These are phyloP conservation scores for Ctena decussata DNA, from an alignment of 2,888 invertebrate species.

Conservation along the genomic window DNA sequence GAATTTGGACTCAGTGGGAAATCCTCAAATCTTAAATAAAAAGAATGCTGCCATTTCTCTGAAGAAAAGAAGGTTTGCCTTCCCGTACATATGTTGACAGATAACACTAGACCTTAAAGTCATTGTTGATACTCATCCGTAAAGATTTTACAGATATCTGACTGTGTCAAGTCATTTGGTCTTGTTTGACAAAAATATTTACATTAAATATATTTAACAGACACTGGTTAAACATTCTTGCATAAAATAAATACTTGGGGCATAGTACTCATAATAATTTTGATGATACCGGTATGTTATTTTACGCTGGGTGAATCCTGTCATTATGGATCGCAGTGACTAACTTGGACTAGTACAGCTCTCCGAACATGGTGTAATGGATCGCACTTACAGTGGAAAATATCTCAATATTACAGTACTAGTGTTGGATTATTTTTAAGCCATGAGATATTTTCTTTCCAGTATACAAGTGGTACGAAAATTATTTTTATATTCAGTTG, in stretches of 20 bases:
- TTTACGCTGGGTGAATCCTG: constrained; percentile 2
- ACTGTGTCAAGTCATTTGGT: background rate
- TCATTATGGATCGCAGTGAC: background rate
- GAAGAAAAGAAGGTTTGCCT: too few species aligned
- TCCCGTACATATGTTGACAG: background rate
- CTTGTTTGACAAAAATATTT: constrained; percentile 1
- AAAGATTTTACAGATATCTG: background rate
- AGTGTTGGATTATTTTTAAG: too few species aligned
- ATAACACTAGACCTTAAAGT: background rate
- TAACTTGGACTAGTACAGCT: too few species aligned
- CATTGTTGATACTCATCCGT: background rate
- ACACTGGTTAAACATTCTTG: background rate
- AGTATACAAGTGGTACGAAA: too few species aligned
- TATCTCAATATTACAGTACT: too few species aligned
- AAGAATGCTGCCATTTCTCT: too few species aligned
- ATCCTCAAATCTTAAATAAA: too few species aligned
- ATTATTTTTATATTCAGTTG: too few species aligned
- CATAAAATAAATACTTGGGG: constrained; percentile 7
- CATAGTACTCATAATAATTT: background rate
- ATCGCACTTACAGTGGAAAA: too few species aligned
- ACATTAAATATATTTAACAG: background rate
- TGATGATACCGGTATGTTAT: background rate
- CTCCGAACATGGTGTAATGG: too few species aligned
- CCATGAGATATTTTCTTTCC: too few species aligned
- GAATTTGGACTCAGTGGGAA: too few species aligned